Conservation (phyloP, 1,140 invertebrate genomes). For the Drosophila ohnishii region DNA sequence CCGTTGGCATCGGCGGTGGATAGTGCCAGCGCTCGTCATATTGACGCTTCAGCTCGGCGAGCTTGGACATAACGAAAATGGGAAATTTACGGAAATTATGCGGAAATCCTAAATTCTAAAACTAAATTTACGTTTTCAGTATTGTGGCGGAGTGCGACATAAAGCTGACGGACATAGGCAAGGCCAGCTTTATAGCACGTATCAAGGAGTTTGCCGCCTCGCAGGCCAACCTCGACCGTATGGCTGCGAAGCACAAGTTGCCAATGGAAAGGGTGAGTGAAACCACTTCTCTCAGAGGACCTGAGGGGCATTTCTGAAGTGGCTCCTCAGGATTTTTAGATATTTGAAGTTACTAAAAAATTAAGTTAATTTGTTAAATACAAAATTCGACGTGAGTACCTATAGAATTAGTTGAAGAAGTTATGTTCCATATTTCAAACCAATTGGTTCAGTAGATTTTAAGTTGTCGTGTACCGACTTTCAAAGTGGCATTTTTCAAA, state of each 20-base stretch:
- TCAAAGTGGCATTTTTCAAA: too few relatives aligned
- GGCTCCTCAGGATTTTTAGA: too few relatives aligned
- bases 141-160: conserved; percentile 83
- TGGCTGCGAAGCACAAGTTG: conserved; percentile 84
- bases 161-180: conserved; percentile 84
- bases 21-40: conserved; percentile 52
- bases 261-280: conserved; percentile 83
- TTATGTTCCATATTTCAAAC: too few relatives aligned
- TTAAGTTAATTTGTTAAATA: too few relatives aligned
- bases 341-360: too few relatives aligned
- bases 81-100: conserved; percentile 17
- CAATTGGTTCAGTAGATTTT: too few relatives aligned
- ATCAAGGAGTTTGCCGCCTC: conserved; percentile 75
- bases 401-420: too few relatives aligned
- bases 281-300: too few relatives aligned
- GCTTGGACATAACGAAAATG: conserved; percentile 15
- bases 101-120: conserved; percentile 15
- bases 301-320: too few relatives aligned
- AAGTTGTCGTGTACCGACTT: too few relatives aligned
- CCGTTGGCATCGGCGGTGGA: conserved; percentile 30
- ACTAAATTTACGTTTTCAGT: conserved; percentile 53
- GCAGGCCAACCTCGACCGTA: conserved; percentile 42
- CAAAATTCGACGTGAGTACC: too few relatives aligned
- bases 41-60: conserved; percentile 33
- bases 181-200: conserved; percentile 83